phyloP scores from a whole-genome alignment of 2,797 vertebrate genomes.

The Cossypha polioptera region DNA sequence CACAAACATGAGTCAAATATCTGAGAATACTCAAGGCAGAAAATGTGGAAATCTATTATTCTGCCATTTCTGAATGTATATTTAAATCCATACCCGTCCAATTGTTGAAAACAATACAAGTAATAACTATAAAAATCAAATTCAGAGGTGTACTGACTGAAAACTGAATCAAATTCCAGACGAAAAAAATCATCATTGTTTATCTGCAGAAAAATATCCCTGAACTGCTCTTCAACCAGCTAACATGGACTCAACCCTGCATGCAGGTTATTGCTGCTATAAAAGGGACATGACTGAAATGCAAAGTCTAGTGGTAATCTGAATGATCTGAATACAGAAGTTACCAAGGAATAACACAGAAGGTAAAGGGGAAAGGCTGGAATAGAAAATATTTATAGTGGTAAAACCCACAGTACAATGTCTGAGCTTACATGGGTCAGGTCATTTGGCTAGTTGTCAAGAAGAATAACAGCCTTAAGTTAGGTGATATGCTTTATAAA shows the following conservation, averaged over 20 bases:
- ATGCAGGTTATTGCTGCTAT: background rate
- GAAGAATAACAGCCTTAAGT: background rate
- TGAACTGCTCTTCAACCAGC: background rate
- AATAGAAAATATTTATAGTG: background rate
- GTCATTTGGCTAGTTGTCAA: background rate
- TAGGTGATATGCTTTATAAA: background rate
- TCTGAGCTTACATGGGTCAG: background rate
- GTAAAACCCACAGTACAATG: background rate
- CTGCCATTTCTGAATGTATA: background rate
- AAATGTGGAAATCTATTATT: background rate
- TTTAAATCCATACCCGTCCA: background rate
- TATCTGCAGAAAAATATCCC: background rate
- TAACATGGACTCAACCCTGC: background rate
- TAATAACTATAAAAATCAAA: background rate
- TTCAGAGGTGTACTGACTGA: background rate
- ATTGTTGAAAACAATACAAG: background rate
- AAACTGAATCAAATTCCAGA: background rate
- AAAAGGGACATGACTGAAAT: background rate
- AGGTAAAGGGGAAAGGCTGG: background rate
- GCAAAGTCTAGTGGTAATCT: background rate
- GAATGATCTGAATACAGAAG: slow-evolving; percentile 6
- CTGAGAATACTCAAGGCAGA: background rate
- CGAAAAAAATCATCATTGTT: background rate
- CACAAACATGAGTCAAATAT: background rate
- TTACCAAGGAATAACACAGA: background rate